Conservation (phyloP, 2,797 vertebrate species). For the Melanotaenia pygmaea region DNA sequence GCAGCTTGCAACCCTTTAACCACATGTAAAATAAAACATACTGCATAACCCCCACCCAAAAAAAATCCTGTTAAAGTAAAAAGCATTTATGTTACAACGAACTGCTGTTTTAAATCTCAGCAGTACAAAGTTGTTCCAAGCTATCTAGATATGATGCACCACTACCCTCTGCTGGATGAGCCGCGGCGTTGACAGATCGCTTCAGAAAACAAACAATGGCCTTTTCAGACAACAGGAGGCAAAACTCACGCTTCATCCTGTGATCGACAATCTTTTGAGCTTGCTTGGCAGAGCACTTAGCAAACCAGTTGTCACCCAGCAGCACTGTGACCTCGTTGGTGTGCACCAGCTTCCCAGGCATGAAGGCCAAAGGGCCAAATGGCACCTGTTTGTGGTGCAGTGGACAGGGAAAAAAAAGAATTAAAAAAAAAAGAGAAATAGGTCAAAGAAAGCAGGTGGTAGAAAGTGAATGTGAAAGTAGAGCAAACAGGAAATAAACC, state of each 20-base stretch:
- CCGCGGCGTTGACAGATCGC: not conserved
- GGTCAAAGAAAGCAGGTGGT: not conserved
- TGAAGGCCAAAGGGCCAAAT: constrained; percentile 94
- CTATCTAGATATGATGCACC: constrained; percentile 17
- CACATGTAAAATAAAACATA: constrained; percentile 15
- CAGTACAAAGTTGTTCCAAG: not conserved
- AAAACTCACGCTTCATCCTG: constrained; percentile 91
- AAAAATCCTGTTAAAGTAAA: not conserved
- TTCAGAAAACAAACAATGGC: not conserved
- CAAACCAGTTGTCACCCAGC: constrained; percentile 98
- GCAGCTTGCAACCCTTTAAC: constrained; percentile 10
- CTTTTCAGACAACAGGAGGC: too few relatives aligned
- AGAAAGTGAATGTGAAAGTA: constrained; percentile 18
- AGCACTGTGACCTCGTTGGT: constrained; percentile 95
- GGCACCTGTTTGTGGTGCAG: constrained; percentile 86
- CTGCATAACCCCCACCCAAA: fast-evolving
- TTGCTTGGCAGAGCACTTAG: constrained; percentile 95
- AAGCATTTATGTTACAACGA: not conserved
- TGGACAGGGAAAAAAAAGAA: not conserved
- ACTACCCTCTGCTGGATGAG: constrained; percentile 70
- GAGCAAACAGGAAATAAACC: not conserved
- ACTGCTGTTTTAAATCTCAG: not conserved
- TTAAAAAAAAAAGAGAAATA: not conserved
- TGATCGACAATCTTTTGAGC: constrained; percentile 89
- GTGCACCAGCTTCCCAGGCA: constrained; percentile 91